Evolutionary conservation across 2,113 vertebrate genomes (phyloP), one percentile per base, ranked within the genome.

Genomic region (Oryzias melastigma): DNA sequence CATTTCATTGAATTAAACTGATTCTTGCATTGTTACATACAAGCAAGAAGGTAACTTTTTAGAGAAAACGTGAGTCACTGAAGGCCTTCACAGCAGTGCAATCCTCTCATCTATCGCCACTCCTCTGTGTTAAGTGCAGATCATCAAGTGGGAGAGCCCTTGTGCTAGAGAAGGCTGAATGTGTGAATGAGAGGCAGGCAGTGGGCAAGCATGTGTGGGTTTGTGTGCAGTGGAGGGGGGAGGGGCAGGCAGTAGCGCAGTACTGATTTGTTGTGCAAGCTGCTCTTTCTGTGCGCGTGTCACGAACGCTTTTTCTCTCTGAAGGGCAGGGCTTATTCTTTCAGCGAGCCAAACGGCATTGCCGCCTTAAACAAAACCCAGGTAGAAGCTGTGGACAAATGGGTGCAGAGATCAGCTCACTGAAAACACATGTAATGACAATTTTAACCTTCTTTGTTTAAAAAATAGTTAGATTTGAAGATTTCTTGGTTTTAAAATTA

Each of bases 231-330:
- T 5, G n/a, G 62, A 70, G 64, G 80, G 24, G 81, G 80, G 84
- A 78, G 71, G 77, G 80, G 82, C 75, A 84, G 66, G 65, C 82
- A 62, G 68, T 71, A 65, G 62, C 25, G 49, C 72, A 73, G 65
- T 4, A 53, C 84, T 89, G 83, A 81, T 80, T 79, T 89, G 88
- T 85, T 78, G 64, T 77, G 84, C 69, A 64, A 79, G 78, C 82
- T 77, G 58, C 52, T 65, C 58, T 74, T 50, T 75, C 68, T 71
- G 50, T 64, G 24, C 29, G 27, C 24, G 45, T 52, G 25, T 67
- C 47, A 52, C 57, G 68, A 68, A 62, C 14, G 49, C 58, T 63
- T 78, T 58, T 66, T 61, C 56, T 47, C 67, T 81, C 73, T 82
- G 81, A 62, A 68, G 61, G 78, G 75, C 64, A 60, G 67, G 61